phyloP scores from a whole-genome alignment of 2,797 vertebrate genomes.

The Sebastes minor region DNA sequence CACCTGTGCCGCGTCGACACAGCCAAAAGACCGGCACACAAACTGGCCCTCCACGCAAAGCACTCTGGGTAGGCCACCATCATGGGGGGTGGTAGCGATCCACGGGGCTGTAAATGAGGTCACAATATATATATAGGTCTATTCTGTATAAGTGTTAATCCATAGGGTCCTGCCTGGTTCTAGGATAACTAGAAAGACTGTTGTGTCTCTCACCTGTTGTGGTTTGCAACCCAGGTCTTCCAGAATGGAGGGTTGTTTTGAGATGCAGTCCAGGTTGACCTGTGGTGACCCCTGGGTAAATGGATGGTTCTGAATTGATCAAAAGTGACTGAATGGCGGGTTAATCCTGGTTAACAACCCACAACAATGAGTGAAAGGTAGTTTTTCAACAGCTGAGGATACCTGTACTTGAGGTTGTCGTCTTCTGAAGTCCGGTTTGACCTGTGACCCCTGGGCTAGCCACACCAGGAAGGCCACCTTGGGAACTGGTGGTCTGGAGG shows the following conservation, averaged over 20 bases:
- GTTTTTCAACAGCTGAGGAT: not conserved
- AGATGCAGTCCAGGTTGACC: conserved; percentile 61
- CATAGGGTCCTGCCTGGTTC: not conserved
- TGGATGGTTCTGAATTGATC: not conserved
- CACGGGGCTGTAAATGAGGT: conserved; percentile 33
- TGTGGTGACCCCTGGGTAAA: conserved; percentile 33
- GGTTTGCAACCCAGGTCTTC: conserved; percentile 61
- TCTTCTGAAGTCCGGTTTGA: conserved; percentile 54
- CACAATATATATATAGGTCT: not conserved
- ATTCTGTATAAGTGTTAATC: fast-evolving
- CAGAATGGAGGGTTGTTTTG: conserved; percentile 24
- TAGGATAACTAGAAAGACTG: not conserved
- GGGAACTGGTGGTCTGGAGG: conserved; percentile 59
- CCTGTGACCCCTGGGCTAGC: conserved; percentile 58
- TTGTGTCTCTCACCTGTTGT: conserved; percentile 40
- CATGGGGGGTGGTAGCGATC: conserved; percentile 39
- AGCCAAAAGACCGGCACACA: conserved; percentile 81
- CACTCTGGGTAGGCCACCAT: conserved; percentile 72
- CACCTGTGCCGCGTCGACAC: conserved; percentile 78
- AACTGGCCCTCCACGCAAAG: conserved; percentile 83
- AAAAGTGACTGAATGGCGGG: not conserved
- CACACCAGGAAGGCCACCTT: conserved; percentile 69
- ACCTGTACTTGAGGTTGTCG: conserved; percentile 30
- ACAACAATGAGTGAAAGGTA: not conserved
- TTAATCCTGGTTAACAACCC: not conserved